Base-by-base conservation (phyloP, 2,797 vertebrate species). In the Pangasius macronema region DNA sequence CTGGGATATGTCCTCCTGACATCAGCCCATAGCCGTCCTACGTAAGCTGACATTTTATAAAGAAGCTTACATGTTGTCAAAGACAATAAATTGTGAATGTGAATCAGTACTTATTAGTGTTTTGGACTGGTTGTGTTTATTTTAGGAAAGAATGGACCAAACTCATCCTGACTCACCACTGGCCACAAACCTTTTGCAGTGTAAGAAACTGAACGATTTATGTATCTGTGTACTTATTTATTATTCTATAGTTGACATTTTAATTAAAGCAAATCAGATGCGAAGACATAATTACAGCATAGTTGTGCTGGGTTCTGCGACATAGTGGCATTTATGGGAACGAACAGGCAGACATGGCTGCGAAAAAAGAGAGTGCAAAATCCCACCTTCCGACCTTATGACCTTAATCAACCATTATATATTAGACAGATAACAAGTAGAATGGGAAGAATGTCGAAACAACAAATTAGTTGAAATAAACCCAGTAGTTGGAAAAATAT, bases 151-250 rank as follows among this genome's bases (percentile, higher is more conserved):
- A 93, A 89, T 97, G 96, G 96, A 94, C 88, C 51, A 95, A 94
- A 89, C 87, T 97, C 88, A 96, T 95, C 87, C 90, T 97, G 90
- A 96, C 95, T 82, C 96, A 96, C 51, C 95, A 96, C 80, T 97
- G 96, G 96, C 96, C 96, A n/a, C 75, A 1, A 46, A 96, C 95
- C 42, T 96, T 96, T 91, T 97, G 96, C 85, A 87, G 4, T 42
- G 96, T 96, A 89, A 18, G 88, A 33, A 79, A n/a, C 22, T 2
- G 2, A 51, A 24, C 27, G 5, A 87, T 93, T 94, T 67, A 5
- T 18, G 2, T 68, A 61, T 9, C 6, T 27, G 73, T 33, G n/a
- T 33, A 53, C 10, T 10, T 33, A 16, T 77, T 88, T 73, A 39
- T 61, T 33, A n/a, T 82, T 65, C 36, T 65, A 42, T 46, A 30